Evolutionary conservation across 2,888 invertebrate species (phyloP).

Genomic region (Beris chalybata): DNA sequence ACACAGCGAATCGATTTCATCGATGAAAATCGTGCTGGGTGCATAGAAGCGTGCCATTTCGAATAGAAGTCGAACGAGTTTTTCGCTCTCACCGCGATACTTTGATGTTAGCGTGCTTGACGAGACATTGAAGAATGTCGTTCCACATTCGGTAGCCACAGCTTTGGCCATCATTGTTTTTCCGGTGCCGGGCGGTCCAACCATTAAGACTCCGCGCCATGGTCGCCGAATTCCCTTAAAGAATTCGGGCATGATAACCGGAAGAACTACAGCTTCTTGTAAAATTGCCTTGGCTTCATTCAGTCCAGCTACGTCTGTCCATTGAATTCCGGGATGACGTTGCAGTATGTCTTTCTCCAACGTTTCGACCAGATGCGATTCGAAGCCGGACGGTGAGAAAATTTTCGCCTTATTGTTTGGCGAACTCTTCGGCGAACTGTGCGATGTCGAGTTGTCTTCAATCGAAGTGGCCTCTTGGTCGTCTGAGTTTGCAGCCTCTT

Average conservation of each 20-base stretch:
- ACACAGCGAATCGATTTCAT: constrained; percentile 87
- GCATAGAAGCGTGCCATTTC: constrained; percentile 90
- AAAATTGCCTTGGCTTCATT: constrained; percentile 74
- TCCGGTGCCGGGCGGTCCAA: constrained; percentile 69
- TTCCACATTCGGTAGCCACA: constrained; percentile 85
- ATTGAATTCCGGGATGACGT: constrained; percentile 78
- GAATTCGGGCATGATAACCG: constrained; percentile 85
- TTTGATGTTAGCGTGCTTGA: constrained; percentile 86
- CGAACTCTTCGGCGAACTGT: constrained; percentile 53
- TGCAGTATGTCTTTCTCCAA: constrained; percentile 83
- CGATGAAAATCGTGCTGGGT: constrained; percentile 87
- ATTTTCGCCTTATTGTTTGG: constrained; percentile 54
- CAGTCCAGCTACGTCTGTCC: constrained; percentile 76
- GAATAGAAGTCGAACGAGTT: constrained; percentile 80
- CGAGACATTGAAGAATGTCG: constrained; percentile 87
- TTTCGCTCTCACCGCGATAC: constrained; percentile 89
- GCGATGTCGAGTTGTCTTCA: constrained; percentile 54
- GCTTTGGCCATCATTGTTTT: constrained; percentile 84
- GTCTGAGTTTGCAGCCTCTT: constrained; percentile 57
- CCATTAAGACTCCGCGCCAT: constrained; percentile 62
- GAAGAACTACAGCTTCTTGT: constrained; percentile 86
- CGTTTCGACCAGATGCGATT: constrained; percentile 75
- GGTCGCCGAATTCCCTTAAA: constrained; percentile 84
- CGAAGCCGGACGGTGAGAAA: constrained; percentile 73
- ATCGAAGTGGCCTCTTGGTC: constrained; percentile 56